Evolutionary conservation across 2,797 vertebrate genomes (phyloP).

Genomic region (Enteromius mattozi): DNA sequence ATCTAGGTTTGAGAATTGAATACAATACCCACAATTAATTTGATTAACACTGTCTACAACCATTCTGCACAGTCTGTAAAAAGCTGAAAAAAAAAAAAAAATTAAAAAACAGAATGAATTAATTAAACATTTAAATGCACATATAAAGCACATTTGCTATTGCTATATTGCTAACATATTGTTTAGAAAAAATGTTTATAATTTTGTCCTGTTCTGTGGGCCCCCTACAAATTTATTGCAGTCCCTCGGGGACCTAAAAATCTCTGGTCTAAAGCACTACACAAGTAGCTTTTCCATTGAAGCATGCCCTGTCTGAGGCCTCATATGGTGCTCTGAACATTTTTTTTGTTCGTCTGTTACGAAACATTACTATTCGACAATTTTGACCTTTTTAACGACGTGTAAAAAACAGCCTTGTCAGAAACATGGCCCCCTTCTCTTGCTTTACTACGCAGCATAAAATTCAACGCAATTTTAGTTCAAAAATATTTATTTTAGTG

Average conservation of each 20-base stretch:
- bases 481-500: conserved; percentile 28
- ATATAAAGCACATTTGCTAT: neutral
- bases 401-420: conserved; percentile 58
- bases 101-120: neutral
- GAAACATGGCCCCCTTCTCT: conserved; percentile 46
- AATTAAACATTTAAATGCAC: neutral
- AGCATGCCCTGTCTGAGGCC: conserved; percentile 25
- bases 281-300: conserved; percentile 9
- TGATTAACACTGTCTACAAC: neutral
- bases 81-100: neutral
- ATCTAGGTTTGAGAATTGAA: neutral
- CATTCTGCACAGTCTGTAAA: neutral
- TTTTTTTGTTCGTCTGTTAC: neutral
- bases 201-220: neutral
- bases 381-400: conserved; percentile 57
- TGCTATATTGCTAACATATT: neutral
- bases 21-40: neutral
- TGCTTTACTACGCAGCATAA: conserved; percentile 45
- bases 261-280: conserved; percentile 4
- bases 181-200: neutral
- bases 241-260: neutral
- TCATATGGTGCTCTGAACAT: neutral
- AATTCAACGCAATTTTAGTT: conserved; percentile 32
- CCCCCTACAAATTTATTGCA: neutral
- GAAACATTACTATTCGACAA: conserved; percentile 22